Percentiles rank a stretch among this genome's conserved stretches.
These are phyloP conservation scores for Styela clava DNA, from an alignment of 23 tunicate genomes.

Conservation along the genomic window DNA sequence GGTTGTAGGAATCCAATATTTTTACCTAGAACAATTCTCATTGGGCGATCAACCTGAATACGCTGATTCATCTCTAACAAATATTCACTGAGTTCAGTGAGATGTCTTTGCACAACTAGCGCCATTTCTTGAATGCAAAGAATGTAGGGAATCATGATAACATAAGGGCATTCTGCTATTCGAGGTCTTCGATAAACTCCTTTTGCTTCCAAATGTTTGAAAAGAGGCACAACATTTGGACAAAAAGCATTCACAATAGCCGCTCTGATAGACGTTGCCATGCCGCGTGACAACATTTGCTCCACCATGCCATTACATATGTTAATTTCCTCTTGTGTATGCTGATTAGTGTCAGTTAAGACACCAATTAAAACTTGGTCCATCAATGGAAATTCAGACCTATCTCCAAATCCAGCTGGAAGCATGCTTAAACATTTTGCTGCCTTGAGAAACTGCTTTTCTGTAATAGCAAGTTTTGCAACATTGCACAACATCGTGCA, in stretches of 20 bases:
- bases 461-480: background rate
- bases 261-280: slow-evolving; percentile 13
- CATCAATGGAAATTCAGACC: slow-evolving; percentile 7
- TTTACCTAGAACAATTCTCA: slow-evolving; percentile 13
- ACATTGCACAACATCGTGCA: slow-evolving; percentile 23
- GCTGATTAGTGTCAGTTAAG: background rate
- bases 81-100: slow-evolving; percentile 13
- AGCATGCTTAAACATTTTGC: slow-evolving; percentile 16
- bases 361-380: slow-evolving; percentile 18
- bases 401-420: slow-evolving; percentile 32
- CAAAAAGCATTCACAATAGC: background rate
- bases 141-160: slow-evolving; percentile 11
- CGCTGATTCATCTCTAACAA: slow-evolving; percentile 1
- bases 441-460: background rate
- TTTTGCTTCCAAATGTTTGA: slow-evolving; percentile 30
- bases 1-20: background rate
- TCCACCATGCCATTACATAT: slow-evolving; percentile 24
- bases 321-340: background rate
- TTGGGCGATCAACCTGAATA: slow-evolving; percentile 5
- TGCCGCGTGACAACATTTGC: slow-evolving; percentile 25
- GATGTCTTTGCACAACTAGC: slow-evolving; percentile 14
- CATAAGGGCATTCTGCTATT: slow-evolving; percentile 9
- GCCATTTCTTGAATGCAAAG: slow-evolving; percentile 26
- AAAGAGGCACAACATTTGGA: slow-evolving; percentile 24
- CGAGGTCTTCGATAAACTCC: slow-evolving; percentile 26